phyloP scores from a whole-genome alignment of 92 coral and sea anemone genomes.

The Porites divaricata region DNA sequence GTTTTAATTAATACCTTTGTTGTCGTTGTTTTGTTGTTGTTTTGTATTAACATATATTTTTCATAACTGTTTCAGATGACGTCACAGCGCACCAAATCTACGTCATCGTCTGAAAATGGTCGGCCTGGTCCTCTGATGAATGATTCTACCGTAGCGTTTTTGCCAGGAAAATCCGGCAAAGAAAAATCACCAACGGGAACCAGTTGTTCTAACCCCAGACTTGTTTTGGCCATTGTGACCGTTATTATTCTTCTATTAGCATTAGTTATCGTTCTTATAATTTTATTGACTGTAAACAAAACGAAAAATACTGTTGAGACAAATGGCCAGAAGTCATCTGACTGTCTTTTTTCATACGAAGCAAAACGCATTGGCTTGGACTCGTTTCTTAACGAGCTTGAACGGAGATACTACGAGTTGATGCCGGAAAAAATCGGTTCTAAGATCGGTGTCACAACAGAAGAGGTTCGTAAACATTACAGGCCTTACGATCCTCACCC shows the following conservation, averaged over 20 bases:
- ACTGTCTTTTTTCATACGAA: conserved; percentile 58
- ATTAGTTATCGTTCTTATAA: conserved; percentile 39
- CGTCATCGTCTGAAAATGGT: conserved; percentile 34
- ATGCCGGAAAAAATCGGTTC: conserved; percentile 37
- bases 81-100: conserved; percentile 12
- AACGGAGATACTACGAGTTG: conserved; percentile 32
- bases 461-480: conserved; percentile 52
- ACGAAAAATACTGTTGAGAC: conserved; percentile 4
- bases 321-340: background rate
- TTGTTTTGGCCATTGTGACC: conserved; percentile 26
- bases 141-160: conserved; percentile 28
- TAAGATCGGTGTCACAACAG: conserved; percentile 30
- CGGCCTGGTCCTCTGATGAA: conserved; percentile 6
- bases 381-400: conserved; percentile 62
- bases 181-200: background rate
- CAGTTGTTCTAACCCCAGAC: background rate
- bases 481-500: conserved; percentile 81
- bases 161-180: conserved; percentile 15
- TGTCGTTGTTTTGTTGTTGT: background rate
- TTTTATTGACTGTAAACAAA: conserved; percentile 25
- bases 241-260: conserved; percentile 30
- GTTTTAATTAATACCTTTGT: too few relatives aligned
- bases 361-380: conserved; percentile 58
- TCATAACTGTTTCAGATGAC: conserved; percentile 12
- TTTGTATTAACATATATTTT: background rate